phyloP scores from a whole-genome alignment of 1,140 invertebrate genomes.

The Diprion similis region DNA sequence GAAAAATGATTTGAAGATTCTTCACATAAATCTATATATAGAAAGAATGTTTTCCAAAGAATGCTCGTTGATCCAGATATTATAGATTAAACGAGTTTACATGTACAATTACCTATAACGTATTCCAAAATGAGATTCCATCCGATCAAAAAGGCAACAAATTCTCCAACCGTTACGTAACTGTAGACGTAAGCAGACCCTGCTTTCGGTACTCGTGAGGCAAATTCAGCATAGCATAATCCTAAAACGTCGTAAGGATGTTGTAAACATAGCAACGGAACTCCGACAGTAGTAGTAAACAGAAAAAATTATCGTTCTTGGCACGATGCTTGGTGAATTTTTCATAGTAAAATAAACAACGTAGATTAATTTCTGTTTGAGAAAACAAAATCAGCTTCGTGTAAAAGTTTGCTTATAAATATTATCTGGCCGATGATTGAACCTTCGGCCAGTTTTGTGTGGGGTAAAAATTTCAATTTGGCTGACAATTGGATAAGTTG shows the following conservation, averaged over 20 bases:
- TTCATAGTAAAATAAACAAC: too few relatives aligned
- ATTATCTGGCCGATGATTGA: too few relatives aligned
- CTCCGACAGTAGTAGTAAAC: conserved; percentile 12
- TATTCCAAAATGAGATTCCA: conserved; percentile 94
- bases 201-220: conserved; percentile 82
- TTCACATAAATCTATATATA: too few relatives aligned
- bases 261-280: conserved; percentile 6
- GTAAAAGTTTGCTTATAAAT: too few relatives aligned
- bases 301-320: conserved; percentile 17
- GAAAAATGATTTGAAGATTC: too few relatives aligned
- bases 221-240: conserved; percentile 88
- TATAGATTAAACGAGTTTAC: background rate
- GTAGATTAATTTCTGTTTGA: too few relatives aligned
- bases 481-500: too few relatives aligned
- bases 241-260: conserved; percentile 66
- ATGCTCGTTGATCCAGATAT: background rate
- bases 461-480: too few relatives aligned
- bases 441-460: too few relatives aligned
- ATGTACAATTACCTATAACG: conserved; percentile 74
- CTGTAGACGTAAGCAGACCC: conserved; percentile 90
- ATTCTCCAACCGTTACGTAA: conserved; percentile 88
- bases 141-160: conserved; percentile 79
- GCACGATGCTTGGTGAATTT: too few relatives aligned
- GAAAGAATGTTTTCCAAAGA: too few relatives aligned
- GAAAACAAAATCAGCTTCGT: too few relatives aligned